phyloP scores from a whole-genome alignment of 2,888 invertebrate species.

The Melanchra persicariae region DNA sequence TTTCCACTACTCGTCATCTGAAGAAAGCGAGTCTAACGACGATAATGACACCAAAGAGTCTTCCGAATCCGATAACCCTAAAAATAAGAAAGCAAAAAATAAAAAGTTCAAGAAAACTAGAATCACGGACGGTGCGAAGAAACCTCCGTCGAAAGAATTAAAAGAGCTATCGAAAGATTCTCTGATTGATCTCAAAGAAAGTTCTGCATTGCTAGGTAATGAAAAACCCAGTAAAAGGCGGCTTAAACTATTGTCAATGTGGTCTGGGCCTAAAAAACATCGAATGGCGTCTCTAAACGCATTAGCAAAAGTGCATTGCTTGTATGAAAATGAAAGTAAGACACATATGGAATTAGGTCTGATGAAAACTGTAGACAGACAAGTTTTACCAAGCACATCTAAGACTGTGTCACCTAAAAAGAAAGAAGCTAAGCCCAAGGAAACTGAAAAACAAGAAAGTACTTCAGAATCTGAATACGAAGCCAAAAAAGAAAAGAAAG shows the following conservation, averaged over 20 bases:
- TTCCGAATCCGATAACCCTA: slow-evolving; percentile 82
- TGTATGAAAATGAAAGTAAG: slow-evolving; percentile 96
- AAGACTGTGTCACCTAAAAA: slow-evolving; percentile 85
- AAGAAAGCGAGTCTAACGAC: slow-evolving; percentile 88
- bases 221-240: slow-evolving; percentile 88
- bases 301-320: slow-evolving; percentile 96
- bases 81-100: slow-evolving; percentile 82
- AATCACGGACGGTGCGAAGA: slow-evolving; percentile 83
- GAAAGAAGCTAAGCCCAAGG: slow-evolving; percentile 84
- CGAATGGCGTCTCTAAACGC: slow-evolving; percentile 97
- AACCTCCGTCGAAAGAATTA: slow-evolving; percentile 83
- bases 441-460: slow-evolving; percentile 84
- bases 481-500: slow-evolving; percentile 82
- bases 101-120: slow-evolving; percentile 82
- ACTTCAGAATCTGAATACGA: slow-evolving; percentile 89
- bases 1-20: slow-evolving; percentile 84
- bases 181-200: slow-evolving; percentile 85
- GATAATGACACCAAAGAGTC: slow-evolving; percentile 86
- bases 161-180: slow-evolving; percentile 88
- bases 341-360: slow-evolving; percentile 92
- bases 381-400: slow-evolving; percentile 88
- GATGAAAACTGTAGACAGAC: slow-evolving; percentile 87
- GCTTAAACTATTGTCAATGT: slow-evolving; percentile 92
- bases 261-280: slow-evolving; percentile 95
- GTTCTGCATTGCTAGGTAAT: slow-evolving; percentile 77